These are phyloP conservation scores for Heterotilapia buettikoferi DNA, from an alignment of 2,113 vertebrate species.

Conservation along the genomic window DNA sequence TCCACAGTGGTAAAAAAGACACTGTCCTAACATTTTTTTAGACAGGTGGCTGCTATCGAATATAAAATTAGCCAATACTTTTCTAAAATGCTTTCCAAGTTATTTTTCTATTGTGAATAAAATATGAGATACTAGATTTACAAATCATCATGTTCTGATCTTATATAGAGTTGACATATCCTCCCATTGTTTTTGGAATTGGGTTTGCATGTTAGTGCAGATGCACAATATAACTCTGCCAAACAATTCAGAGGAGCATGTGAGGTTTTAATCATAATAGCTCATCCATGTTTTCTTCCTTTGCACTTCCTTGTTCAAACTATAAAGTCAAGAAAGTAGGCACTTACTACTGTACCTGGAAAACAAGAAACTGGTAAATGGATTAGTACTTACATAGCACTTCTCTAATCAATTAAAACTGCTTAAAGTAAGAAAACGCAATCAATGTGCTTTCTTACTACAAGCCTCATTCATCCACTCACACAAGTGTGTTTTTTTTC, in stretches of 20 bases:
- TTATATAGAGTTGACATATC: neutral
- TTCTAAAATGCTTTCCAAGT: neutral
- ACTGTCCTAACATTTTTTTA: accelerated
- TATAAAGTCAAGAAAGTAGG: neutral
- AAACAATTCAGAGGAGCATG: neutral
- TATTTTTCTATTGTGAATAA: neutral
- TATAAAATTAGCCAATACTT: neutral
- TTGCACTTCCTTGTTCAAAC: neutral
- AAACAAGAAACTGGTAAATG: neutral
- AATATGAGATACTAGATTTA: neutral
- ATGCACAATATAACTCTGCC: neutral
- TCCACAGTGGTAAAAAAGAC: neutral
- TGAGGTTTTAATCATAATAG: neutral
- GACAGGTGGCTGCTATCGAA: neutral
- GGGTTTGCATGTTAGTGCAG: neutral
- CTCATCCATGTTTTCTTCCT: slow-evolving; percentile 8
- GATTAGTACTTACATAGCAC: neutral
- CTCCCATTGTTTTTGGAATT: neutral
- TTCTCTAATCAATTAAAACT: neutral
- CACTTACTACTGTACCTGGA: neutral
- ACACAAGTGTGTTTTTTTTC: neutral
- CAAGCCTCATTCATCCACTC: neutral
- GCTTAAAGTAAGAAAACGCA: neutral
- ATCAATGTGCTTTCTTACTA: neutral
- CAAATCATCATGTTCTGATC: neutral